Percentiles rank a stretch among this genome's conserved stretches.
These are phyloP conservation scores for Potamilus streckersoni DNA, from an alignment of 1,140 invertebrate species.

Conservation along the genomic window DNA sequence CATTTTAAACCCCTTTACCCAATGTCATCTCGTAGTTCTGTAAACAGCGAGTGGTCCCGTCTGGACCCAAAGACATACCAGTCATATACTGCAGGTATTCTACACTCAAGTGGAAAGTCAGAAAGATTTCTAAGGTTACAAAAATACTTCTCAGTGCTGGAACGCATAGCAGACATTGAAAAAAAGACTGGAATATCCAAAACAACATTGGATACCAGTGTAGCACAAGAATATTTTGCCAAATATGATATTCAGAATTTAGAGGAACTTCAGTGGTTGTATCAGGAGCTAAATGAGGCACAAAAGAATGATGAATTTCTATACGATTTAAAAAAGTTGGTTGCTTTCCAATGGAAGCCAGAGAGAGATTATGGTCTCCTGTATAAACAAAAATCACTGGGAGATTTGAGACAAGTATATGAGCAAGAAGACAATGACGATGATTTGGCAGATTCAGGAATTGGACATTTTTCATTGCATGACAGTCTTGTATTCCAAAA, in stretches of 20 bases:
- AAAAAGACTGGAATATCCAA: constrained; percentile 20
- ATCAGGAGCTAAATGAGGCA: constrained; percentile 81
- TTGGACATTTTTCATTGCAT: too few species aligned
- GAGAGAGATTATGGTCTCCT: constrained; percentile 82
- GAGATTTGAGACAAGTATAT: constrained; percentile 75
- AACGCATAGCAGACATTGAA: constrained; percentile 82
- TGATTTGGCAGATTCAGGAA: too few species aligned
- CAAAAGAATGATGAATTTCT: constrained; percentile 88
- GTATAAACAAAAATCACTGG: constrained; percentile 87
- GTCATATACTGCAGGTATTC: constrained; percentile 72
- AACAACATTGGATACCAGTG: constrained; percentile 10
- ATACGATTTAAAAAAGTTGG: constrained; percentile 79
- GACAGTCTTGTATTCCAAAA: too few species aligned
- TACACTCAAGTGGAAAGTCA: constrained; percentile 80
- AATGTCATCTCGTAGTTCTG: constrained; percentile 38
- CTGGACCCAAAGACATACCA: constrained; percentile 63
- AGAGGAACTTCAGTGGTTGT: constrained; percentile 82
- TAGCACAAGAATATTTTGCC: constrained; percentile 16
- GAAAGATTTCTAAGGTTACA: constrained; percentile 87
- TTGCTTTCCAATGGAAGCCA: constrained; percentile 77
- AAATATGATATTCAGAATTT: constrained; percentile 33
- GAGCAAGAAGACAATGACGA: constrained; percentile 29
- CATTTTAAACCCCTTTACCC: constrained; percentile 2
- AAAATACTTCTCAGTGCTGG: constrained; percentile 86
- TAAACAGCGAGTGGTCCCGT: constrained; percentile 57